phyloP scores from a whole-genome alignment of 2,797 vertebrate species.

The Chaetophractus vellerosus region DNA sequence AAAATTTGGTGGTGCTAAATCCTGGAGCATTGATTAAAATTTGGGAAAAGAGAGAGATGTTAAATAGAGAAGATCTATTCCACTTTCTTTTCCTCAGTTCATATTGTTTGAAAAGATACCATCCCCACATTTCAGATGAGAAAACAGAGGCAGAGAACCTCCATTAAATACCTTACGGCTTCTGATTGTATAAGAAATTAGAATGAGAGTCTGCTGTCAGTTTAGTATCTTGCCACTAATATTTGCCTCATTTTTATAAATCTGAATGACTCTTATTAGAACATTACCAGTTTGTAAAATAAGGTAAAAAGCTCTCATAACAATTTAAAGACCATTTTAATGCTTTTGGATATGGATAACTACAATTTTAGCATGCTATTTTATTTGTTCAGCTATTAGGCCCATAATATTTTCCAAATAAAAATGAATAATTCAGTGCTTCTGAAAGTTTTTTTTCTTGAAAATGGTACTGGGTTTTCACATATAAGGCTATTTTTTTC shows the following conservation, averaged over 20 bases:
- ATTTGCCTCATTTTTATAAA: slow-evolving; percentile 57
- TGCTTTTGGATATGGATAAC: slow-evolving; percentile 73
- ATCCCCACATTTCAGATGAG: slow-evolving; percentile 5
- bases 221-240: neutral
- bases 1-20: neutral
- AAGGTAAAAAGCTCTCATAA: slow-evolving; percentile 73
- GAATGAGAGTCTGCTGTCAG: neutral
- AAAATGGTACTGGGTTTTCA: slow-evolving; percentile 55
- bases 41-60: neutral
- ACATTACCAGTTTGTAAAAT: slow-evolving; percentile 70
- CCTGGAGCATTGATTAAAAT: neutral
- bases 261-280: slow-evolving; percentile 72
- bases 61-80: neutral
- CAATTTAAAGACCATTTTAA: slow-evolving; percentile 70
- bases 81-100: neutral
- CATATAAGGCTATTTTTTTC: neutral
- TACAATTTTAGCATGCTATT: slow-evolving; percentile 76
- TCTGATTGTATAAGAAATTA: slow-evolving; percentile 33
- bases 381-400: slow-evolving; percentile 81
- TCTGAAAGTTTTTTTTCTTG: slow-evolving; percentile 66
- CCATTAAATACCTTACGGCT: neutral
- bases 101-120: neutral
- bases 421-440: slow-evolving; percentile 81
- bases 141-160: slow-evolving; percentile 37
- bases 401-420: slow-evolving; percentile 80